These are phyloP conservation scores for Malaclemys terrapin DNA, from an alignment of 2,113 vertebrate species.

Conservation along the genomic window DNA sequence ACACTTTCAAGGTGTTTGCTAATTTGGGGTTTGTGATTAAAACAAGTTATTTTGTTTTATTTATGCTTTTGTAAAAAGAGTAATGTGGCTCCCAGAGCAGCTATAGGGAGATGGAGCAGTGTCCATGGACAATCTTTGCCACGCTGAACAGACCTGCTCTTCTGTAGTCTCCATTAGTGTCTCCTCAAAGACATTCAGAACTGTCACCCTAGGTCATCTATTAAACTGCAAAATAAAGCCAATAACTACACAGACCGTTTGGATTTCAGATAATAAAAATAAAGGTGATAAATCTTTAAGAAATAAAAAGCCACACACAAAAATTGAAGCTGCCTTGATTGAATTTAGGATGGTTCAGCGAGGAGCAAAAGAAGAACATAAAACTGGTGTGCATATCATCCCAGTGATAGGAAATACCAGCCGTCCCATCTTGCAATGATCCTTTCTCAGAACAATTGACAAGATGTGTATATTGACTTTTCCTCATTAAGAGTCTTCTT, in stretches of 20 bases:
- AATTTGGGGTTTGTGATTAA: background rate
- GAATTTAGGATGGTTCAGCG: background rate
- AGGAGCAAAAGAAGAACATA: background rate
- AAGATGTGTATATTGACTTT: conserved; percentile 26
- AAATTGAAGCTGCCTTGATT: background rate
- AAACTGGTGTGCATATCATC: background rate
- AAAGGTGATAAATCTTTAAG: background rate
- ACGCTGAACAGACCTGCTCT: background rate
- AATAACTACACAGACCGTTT: background rate
- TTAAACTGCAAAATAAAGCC: background rate
- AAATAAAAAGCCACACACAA: background rate
- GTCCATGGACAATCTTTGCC: background rate
- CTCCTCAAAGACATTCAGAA: background rate
- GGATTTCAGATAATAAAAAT: background rate
- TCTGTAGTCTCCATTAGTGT: background rate
- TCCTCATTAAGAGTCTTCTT: background rate
- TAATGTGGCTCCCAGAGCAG: background rate
- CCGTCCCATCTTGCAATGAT: background rate
- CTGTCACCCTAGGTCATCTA: background rate
- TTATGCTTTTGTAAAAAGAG: conserved; percentile 29
- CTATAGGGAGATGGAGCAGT: background rate
- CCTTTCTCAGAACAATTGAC: conserved; percentile 1
- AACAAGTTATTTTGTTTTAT: conserved; percentile 13
- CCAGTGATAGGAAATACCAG: background rate
- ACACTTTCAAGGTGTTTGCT: conserved; percentile 52